These are phyloP conservation scores for Plecturocebus donacophilus DNA, from an alignment of 2,113 vertebrate species.

Conservation along the genomic window DNA sequence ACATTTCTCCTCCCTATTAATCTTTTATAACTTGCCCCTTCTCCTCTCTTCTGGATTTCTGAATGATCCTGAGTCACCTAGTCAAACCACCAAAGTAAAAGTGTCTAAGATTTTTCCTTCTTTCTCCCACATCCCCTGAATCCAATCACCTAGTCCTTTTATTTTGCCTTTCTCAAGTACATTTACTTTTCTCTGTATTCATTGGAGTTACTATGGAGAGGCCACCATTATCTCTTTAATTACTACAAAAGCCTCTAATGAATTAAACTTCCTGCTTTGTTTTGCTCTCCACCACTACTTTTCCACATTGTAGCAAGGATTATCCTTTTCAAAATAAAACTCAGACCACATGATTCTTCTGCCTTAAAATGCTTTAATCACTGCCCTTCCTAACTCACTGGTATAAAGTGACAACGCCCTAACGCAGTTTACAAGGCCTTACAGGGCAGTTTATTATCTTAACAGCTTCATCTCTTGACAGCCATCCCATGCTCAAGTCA, in stretches of 20 bases:
- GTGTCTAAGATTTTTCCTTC: neutral
- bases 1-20: neutral
- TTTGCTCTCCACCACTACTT: neutral
- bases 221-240: neutral
- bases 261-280: neutral
- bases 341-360: neutral
- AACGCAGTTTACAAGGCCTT: neutral
- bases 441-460: neutral
- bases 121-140: neutral
- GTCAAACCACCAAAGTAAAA: neutral
- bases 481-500: neutral
- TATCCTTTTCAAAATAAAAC: constrained; percentile 5
- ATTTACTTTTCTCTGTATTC: neutral
- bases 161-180: neutral
- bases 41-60: neutral
- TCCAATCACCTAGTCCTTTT: neutral
- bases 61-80: neutral
- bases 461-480: neutral
- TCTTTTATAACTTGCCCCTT: neutral
- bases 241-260: neutral
- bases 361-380: neutral
- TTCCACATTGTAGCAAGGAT: neutral
- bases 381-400: neutral
- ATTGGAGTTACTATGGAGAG: neutral
- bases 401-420: neutral